Conservation (phyloP, 2,888 invertebrate genomes). For the Ptychoptera contaminata region DNA sequence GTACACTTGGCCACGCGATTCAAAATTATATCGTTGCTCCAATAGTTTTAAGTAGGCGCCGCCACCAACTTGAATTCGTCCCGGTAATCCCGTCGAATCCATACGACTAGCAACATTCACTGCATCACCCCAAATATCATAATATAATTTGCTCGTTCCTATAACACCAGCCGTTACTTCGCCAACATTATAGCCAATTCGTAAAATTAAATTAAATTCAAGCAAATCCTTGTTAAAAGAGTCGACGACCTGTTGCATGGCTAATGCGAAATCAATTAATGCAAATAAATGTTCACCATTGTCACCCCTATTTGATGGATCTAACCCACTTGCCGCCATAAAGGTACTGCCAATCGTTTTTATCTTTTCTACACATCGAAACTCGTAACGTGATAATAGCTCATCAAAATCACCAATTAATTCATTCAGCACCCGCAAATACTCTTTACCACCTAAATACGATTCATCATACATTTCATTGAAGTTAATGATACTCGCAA, state of each 20-base stretch:
- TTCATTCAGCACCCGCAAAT: conserved; percentile 86
- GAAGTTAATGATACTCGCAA: conserved; percentile 93
- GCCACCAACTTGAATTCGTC: conserved; percentile 69
- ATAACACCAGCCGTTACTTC: conserved; percentile 95
- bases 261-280: conserved; percentile 84
- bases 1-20: conserved; percentile 82
- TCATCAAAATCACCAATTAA: conserved; percentile 94
- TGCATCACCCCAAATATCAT: conserved; percentile 98
- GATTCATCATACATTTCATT: conserved; percentile 97
- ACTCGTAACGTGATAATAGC: conserved; percentile 63
- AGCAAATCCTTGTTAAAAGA: conserved; percentile 81
- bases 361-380: conserved; percentile 86
- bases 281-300: conserved; percentile 63
- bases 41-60: conserved; percentile 58
- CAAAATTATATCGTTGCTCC: conserved; percentile 63
- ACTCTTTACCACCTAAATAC: conserved; percentile 88
- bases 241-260: conserved; percentile 74
- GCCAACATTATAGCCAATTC: conserved; percentile 84
- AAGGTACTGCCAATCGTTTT: conserved; percentile 95
- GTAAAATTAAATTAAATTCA: conserved; percentile 72
- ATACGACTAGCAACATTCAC: conserved; percentile 94
- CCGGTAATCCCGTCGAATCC: conserved; percentile 89
- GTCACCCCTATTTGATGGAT: conserved; percentile 56
- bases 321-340: conserved; percentile 94
- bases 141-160: conserved; percentile 88